A percentile compares a stretch with the other conserved stretches of the same genome.
These are phyloP conservation scores for Leucopsar rothschildi DNA, from an alignment of 2,113 vertebrate genomes.

Conservation along the genomic window DNA sequence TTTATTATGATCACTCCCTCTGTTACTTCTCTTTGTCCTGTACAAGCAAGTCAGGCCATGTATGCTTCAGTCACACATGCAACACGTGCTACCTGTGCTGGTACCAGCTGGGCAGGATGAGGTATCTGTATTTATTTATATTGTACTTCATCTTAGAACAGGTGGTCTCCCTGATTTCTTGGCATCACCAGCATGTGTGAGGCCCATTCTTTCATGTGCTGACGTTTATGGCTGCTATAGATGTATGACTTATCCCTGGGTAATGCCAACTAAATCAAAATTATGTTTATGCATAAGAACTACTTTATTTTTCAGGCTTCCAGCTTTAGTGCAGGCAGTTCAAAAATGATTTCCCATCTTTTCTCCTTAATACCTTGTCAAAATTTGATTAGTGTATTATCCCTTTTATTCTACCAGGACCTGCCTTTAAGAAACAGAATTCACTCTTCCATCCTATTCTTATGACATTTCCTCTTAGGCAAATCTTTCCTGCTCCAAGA, in stretches of 20 bases:
- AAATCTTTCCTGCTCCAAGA: neutral
- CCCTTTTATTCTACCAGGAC: neutral
- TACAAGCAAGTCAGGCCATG: neutral
- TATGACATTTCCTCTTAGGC: neutral
- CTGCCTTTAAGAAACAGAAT: neutral
- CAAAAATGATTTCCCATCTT: neutral
- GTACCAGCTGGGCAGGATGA: neutral
- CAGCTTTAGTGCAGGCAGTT: neutral
- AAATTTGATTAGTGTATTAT: constrained; percentile 9
- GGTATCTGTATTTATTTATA: neutral
- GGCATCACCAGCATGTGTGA: neutral
- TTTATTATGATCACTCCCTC: neutral
- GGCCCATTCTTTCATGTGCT: neutral
- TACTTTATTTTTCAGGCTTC: constrained; percentile 2
- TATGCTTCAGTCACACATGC: neutral
- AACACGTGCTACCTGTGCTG: neutral
- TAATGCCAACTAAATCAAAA: constrained; percentile 21
- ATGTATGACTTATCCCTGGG: neutral
- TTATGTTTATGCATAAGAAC: neutral
- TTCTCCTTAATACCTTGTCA: constrained; percentile 11
- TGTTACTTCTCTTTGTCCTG: neutral
- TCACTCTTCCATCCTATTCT: neutral
- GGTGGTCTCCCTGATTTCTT: neutral
- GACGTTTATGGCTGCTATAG: neutral
- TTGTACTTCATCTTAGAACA: neutral